phyloP scores from a whole-genome alignment of 30 jellyfish, hydroid and myxozoan genomes.

The Aurelia aurita region DNA sequence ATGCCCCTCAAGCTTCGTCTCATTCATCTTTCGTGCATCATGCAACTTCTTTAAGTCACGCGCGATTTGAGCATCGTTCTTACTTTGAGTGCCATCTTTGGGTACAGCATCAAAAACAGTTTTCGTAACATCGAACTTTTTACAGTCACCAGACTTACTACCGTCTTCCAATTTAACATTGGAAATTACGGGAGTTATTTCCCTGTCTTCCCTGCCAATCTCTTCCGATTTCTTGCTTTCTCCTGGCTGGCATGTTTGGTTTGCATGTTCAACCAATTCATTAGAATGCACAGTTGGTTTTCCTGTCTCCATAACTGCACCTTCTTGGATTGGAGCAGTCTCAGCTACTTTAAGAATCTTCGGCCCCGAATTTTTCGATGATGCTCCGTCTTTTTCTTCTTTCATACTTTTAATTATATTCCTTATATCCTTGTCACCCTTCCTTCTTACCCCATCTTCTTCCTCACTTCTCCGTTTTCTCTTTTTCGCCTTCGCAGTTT shows the following conservation, averaged over 20 bases:
- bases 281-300: not conserved
- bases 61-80: no score
- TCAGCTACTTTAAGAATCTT: not conserved
- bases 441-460: slow-evolving; percentile 24
- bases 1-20: no score
- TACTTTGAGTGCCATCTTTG: no score
- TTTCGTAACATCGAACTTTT: no score
- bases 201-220: not conserved
- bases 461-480: slow-evolving; percentile 19
- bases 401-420: slow-evolving; percentile 43
- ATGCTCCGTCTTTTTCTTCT: slow-evolving; percentile 16
- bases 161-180: not conserved
- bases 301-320: not conserved
- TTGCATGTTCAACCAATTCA: not conserved
- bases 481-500: not conserved
- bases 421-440: slow-evolving; percentile 60
- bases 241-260: not conserved
- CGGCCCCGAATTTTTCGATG: not conserved
- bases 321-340: not conserved
- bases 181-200: not conserved
- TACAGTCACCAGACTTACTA: not conserved
- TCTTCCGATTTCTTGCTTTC: not conserved
- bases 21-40: no score
- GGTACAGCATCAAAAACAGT: no score
- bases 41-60: no score